Conservation (phyloP, 2,797 vertebrate genomes). For the Ara ararauna region DNA sequence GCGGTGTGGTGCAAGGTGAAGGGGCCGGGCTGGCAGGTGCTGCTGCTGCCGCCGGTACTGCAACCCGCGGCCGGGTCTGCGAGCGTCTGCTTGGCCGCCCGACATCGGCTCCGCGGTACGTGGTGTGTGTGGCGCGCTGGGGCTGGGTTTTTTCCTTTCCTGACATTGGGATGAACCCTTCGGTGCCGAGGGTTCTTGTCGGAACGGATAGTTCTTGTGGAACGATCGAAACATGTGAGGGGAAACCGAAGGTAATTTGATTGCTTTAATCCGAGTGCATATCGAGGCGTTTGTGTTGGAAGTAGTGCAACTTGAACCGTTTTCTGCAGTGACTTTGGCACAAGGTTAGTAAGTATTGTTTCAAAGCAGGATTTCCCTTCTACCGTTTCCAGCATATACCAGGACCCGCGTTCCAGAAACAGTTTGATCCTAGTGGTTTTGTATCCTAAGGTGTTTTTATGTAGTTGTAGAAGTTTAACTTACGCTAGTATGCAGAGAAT, state of each 20-base stretch:
- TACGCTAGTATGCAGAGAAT: not conserved
- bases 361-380: not conserved
- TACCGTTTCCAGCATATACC: not conserved
- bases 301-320: not conserved
- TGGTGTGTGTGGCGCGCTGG: not conserved
- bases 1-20: not conserved
- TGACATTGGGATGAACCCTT: conserved; percentile 6
- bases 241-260: not conserved
- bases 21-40: not conserved
- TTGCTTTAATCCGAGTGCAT: not conserved
- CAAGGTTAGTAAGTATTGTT: conserved; percentile 61
- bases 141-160: no score
- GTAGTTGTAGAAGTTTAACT: not conserved
- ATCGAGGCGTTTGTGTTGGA: not conserved
- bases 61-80: not conserved
- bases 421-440: not conserved
- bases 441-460: not conserved
- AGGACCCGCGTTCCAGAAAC: not conserved
- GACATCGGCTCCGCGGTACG: not conserved
- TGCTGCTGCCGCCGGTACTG: not conserved
- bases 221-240: not conserved
- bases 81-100: not conserved
- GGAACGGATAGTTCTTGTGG: not conserved
- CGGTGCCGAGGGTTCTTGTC: not conserved
- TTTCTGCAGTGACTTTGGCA: conserved; percentile 68